Percentiles rank a stretch among this genome's conserved stretches.
Conservation (phyloP, 2,888 invertebrate genomes). For the Leucophora obtusa region DNA sequence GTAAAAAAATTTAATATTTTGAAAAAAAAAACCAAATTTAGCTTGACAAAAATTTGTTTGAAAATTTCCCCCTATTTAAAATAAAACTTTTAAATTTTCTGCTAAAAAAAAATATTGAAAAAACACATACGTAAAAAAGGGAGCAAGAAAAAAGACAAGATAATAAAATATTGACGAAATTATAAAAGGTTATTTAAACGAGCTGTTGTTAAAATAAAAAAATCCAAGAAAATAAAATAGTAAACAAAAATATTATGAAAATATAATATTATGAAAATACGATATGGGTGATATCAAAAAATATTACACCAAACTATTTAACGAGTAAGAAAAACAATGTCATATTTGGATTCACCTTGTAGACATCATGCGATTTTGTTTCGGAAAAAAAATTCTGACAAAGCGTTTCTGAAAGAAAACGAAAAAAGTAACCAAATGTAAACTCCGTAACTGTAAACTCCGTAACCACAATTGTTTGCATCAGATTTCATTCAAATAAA, state of each 20-base stretch:
- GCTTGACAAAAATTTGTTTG: not conserved
- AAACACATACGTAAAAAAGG: not conserved
- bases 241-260: conserved; percentile 8
- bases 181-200: conserved; percentile 15
- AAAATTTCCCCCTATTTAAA: conserved; percentile 3
- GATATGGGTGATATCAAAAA: too few species aligned
- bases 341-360: too few species aligned
- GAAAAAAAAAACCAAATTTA: not conserved
- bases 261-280: too few species aligned
- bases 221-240: not conserved
- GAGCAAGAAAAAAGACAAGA: not conserved
- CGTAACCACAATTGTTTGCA: too few species aligned
- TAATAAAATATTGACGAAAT: conserved; percentile 21
- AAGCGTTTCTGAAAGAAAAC: too few species aligned
- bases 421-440: too few species aligned
- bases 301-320: too few species aligned
- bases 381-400: too few species aligned
- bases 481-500: too few species aligned
- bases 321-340: too few species aligned
- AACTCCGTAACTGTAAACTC: too few species aligned
- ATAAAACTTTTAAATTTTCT: not conserved
- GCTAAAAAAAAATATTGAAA: conserved; percentile 3
- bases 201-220: conserved; percentile 8
- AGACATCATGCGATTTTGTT: too few species aligned
- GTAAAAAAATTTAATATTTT: not conserved